Evolutionary conservation across 2,113 vertebrate species (phyloP).

Genomic region (Prietella phreatophila): DNA sequence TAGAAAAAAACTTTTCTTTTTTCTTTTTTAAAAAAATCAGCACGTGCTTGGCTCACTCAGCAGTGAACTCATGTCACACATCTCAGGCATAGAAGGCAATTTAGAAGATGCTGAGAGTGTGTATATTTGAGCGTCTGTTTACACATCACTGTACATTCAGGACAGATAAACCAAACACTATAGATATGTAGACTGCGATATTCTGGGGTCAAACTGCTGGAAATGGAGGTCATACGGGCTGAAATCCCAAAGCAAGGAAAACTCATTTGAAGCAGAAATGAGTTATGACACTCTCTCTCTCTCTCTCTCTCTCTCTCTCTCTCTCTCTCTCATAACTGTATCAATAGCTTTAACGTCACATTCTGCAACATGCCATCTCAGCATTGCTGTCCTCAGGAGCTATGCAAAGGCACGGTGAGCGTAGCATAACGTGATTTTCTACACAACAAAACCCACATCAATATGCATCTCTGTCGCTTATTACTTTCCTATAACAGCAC

Average conservation of each 20-base stretch:
- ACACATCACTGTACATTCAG: neutral
- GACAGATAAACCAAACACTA: neutral
- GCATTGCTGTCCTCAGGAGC: neutral
- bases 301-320: neutral
- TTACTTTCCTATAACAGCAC: neutral
- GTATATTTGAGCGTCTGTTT: neutral
- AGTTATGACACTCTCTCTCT: conserved; percentile 19
- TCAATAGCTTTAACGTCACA: neutral
- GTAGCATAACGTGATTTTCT: neutral
- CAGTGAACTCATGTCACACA: neutral
- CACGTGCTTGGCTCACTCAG: neutral
- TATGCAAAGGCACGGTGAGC: neutral
- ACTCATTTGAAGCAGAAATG: conserved; percentile 21
- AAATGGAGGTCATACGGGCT: neutral
- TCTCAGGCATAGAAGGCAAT: neutral
- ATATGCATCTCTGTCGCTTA: neutral
- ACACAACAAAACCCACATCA: neutral
- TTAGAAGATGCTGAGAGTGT: neutral
- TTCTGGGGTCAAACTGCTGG: neutral
- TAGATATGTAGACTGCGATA: neutral
- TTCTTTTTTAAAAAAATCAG: neutral
- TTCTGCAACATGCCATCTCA: conserved; percentile 5
- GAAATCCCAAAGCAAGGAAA: conserved; percentile 31
- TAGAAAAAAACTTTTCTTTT: no score
- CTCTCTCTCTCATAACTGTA: neutral